A percentile compares a stretch with the other conserved stretches of the same genome.
phyloP scores from a whole-genome alignment of 2,797 vertebrate species.

The Avahi laniger region DNA sequence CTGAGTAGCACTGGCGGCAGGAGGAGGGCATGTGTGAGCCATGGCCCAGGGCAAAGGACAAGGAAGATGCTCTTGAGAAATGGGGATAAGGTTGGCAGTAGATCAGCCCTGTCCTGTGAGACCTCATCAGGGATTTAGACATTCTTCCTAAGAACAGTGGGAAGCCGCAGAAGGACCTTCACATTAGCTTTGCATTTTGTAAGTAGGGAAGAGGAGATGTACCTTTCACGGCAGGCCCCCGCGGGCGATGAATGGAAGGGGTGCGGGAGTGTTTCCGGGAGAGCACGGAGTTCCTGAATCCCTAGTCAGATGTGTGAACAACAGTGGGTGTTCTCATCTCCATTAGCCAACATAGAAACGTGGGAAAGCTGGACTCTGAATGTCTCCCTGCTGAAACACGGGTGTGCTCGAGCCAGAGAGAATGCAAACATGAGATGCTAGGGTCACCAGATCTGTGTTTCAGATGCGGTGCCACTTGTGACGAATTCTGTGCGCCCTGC shows the following conservation, averaged over 20 bases:
- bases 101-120: background rate
- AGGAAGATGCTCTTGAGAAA: background rate
- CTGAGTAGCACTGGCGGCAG: background rate
- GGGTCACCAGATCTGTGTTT: background rate
- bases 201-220: background rate
- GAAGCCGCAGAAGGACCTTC: background rate
- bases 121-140: background rate
- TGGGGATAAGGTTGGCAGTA: background rate
- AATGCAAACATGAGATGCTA: background rate
- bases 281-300: background rate
- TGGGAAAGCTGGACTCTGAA: background rate
- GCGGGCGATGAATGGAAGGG: background rate
- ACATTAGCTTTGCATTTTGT: background rate
- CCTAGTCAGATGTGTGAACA: background rate
- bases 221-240: background rate
- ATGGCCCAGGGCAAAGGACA: background rate
- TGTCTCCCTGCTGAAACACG: background rate
- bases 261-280: background rate
- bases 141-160: background rate
- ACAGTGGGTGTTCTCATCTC: background rate
- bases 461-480: background rate
- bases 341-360: background rate
- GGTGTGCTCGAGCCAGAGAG: background rate
- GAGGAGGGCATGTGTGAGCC: background rate
- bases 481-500: background rate